Percentiles rank a stretch among this genome's conserved stretches.
These are phyloP conservation scores for Choloepus hoffmanni DNA, from an alignment of 2,113 vertebrate genomes.

Conservation along the genomic window DNA sequence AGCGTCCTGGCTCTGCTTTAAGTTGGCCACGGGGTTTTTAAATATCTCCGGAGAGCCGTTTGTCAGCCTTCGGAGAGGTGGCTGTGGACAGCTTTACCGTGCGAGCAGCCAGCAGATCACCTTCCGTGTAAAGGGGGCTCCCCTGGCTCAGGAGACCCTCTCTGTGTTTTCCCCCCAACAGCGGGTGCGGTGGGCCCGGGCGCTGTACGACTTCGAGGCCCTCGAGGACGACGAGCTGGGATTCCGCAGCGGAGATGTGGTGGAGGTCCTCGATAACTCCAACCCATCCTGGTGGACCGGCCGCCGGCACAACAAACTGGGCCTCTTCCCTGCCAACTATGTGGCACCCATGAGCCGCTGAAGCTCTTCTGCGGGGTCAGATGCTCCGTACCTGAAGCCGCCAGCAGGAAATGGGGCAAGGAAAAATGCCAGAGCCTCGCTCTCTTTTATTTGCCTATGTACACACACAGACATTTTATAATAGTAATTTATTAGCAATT, in stretches of 20 bases:
- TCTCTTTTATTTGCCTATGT: background rate
- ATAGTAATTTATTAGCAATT: conserved; percentile 85
- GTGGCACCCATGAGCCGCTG: conserved; percentile 86
- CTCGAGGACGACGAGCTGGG: conserved; percentile 94
- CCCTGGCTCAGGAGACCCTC: background rate
- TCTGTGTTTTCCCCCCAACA: conserved; percentile 68
- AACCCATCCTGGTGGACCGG: conserved; percentile 95
- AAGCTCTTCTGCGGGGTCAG: conserved; percentile 26
- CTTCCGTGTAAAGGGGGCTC: background rate
- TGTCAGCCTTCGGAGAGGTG: background rate
- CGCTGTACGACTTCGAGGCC: conserved; percentile 93
- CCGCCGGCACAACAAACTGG: conserved; percentile 88
- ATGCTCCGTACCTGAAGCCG: conserved; percentile 45
- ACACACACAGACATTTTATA: background rate
- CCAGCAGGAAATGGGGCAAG: background rate
- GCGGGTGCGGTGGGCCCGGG: conserved; percentile 89
- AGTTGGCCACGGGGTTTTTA: background rate
- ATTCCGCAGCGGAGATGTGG: conserved; percentile 90
- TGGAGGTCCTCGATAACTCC: conserved; percentile 94
- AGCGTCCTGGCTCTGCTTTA: fast-evolving
- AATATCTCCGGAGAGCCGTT: background rate
- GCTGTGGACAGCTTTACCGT: background rate
- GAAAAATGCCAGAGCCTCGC: background rate
- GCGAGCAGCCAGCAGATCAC: background rate
- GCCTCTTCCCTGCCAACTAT: conserved; percentile 97